Base-by-base conservation (phyloP, 2,113 vertebrate genomes). In the Nettapus auritus region DNA sequence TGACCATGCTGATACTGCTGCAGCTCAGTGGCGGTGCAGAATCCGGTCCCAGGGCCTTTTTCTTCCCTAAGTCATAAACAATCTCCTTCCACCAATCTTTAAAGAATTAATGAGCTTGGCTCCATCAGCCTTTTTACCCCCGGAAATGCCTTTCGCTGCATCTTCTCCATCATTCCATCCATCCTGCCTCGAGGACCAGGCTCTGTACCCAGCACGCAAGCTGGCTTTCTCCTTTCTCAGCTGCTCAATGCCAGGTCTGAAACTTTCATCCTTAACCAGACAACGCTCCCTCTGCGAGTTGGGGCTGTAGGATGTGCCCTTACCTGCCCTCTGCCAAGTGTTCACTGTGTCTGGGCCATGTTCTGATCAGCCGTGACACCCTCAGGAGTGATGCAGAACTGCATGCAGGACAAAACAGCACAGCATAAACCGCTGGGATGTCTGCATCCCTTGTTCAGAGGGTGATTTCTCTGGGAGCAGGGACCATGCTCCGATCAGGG, bases 401-500 rank as follows among this genome's bases (percentile, higher is more conserved):
- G 18, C 14, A 0, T 0, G 34, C 40, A 69, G 64, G 50, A 23
- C 22, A 60, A 8, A 31, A 62, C 67, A 34, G 38, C 0, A 11
- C 6, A n/a, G 40, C 25, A 7, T 12, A 12, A 44, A 56, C 7
- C 11, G 25, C 28, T 10, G 13, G 53, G 69, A 4, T 17, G 18
- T 25, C 3, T 9, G n/a, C 62, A 40, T 6, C 33, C 36, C 16
- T 2, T 12, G 9, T 29, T 56, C 68, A 36, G 79, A 6, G 28
- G 48, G 20, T 4, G 20, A 0, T 6, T n/a, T 70, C 66, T 55
- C 23, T 7, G 46, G 6, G 36, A 59, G n/a, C 1, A 42, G 70
- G 62, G 48, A 14, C 53, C 0, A 0, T 4, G 28, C 48, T 74
- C 69, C 38, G 52, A 3, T 1, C 4, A 34, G 20, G 55, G 56